Percentiles rank a stretch among this genome's conserved stretches.
phyloP scores from a whole-genome alignment of 2,113 vertebrate species.

The Cyprinodon tularosa region DNA sequence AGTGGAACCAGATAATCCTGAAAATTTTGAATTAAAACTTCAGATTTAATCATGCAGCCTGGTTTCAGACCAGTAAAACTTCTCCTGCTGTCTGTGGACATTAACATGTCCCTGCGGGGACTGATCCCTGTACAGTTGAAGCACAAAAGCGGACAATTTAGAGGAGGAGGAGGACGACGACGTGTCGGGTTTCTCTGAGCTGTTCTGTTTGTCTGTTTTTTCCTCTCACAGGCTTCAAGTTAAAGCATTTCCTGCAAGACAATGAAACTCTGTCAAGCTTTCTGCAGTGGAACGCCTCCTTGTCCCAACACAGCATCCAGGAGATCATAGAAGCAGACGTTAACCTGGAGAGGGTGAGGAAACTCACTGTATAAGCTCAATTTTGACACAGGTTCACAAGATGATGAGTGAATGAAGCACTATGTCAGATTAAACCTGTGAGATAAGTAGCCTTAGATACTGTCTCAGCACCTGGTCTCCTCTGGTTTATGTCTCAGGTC shows the following conservation, averaged over 20 bases:
- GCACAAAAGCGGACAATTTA: conserved; percentile 12
- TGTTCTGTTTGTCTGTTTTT: conserved; percentile 7
- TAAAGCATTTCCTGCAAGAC: conserved; percentile 89
- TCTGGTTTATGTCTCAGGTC: conserved; percentile 73
- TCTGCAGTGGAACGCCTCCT: conserved; percentile 81
- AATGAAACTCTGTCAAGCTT: conserved; percentile 89
- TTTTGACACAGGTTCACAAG: neutral
- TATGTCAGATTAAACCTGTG: too few relatives aligned
- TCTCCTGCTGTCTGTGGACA: neutral
- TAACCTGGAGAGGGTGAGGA: conserved; percentile 84
- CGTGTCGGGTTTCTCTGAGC: conserved; percentile 19
- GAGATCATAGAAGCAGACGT: conserved; percentile 82
- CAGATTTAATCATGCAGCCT: neutral
- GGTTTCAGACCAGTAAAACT: neutral
- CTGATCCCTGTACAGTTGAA: neutral
- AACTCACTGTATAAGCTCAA: neutral
- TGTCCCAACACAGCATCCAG: conserved; percentile 76
- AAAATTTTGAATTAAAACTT: conserved; percentile 1
- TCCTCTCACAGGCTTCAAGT: conserved; percentile 83
- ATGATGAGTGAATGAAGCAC: too few relatives aligned
- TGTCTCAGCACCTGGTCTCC: neutral
- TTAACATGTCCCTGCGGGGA: neutral
- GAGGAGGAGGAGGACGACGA: neutral
- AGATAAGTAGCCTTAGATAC: neutral
- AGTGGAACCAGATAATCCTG: neutral